These are phyloP conservation scores for Scaeva pyrastri DNA, from an alignment of 2,888 invertebrate species.

Conservation along the genomic window DNA sequence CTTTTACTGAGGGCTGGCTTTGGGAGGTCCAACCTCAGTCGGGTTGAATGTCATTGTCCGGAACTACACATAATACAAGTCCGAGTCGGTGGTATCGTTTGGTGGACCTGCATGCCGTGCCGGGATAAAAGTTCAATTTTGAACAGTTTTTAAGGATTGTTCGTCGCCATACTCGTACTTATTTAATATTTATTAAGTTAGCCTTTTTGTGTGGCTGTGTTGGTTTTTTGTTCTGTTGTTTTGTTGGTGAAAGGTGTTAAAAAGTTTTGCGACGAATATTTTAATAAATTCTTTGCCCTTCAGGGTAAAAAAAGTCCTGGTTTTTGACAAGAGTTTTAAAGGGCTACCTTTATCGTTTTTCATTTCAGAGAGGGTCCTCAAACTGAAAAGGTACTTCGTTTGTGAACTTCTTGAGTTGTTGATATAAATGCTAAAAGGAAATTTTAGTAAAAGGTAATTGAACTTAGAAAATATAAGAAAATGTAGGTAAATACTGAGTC, in stretches of 20 bases:
- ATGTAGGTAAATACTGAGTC: too few relatives aligned
- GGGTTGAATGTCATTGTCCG: slow-evolving; percentile 66
- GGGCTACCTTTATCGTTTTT: neutral
- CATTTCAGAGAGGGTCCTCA: neutral
- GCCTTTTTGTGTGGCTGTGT: slow-evolving; percentile 17
- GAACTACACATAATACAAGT: slow-evolving; percentile 25
- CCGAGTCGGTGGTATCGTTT: too few relatives aligned
- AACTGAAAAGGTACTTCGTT: neutral
- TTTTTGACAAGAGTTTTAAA: slow-evolving; percentile 1
- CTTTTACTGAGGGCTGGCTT: slow-evolving; percentile 1
- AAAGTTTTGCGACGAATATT: slow-evolving; percentile 64
- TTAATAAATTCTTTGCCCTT: slow-evolving; percentile 34
- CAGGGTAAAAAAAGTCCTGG: neutral
- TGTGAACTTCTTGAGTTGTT: neutral
- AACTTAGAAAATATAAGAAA: too few relatives aligned
- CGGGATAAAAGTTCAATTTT: slow-evolving; percentile 29
- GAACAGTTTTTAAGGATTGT: slow-evolving; percentile 20
- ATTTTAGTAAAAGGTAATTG: too few relatives aligned
- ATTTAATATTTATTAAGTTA: slow-evolving; percentile 46
- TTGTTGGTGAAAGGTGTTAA: slow-evolving; percentile 58
- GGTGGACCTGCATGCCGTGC: neutral
- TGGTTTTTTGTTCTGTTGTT: slow-evolving; percentile 1
- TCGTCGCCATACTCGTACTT: neutral
- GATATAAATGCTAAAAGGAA: neutral
- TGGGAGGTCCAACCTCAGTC: slow-evolving; percentile 56